Evolutionary conservation across 2,113 vertebrate species (phyloP), one percentile per base, ranked within the genome.

Genomic region (Donacobius atricapilla): DNA sequence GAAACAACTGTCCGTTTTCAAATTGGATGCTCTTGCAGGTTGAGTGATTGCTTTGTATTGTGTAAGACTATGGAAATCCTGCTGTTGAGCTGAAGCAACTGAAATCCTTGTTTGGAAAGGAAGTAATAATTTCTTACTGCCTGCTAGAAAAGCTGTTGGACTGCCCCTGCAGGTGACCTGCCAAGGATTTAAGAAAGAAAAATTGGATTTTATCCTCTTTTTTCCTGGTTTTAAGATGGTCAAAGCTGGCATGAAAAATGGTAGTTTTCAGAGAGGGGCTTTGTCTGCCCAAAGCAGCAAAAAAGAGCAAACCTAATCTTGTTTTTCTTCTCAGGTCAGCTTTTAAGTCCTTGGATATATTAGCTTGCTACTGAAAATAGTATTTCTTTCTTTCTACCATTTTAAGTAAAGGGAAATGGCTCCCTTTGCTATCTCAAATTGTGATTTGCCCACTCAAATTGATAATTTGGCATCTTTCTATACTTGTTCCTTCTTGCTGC

Each of bases 191-290:
- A 75, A 80, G 58, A 81, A 78, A 70, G 75, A 92, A 83, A 95
- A 94, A 95, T 48, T 81, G 83, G 71, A 27, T 93, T 93, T 95
- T 89, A 90, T 73, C 85, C 85, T 83, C 28, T 54, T 90, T 57
- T 83, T 48, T 31, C 15, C 54, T 71, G 71, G 65, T 82, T 91
- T 96, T 95, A 96, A 95, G 89, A 87, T 95, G 70, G 93, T 87
- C 61, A 95, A 95, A 97, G 93, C 93, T 95, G 93, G 87, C 94
- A 57, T 92, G 66, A 57, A 96, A 92, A 95, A 84, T 57, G 72
- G 83, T 66, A 24, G 27, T 66, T 92, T 92, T 92, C 83, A 89
- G 65, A 92, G 91, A 90, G 72, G 30, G 68, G 17, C 77, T 95
- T 97, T 97, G 93, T 95, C 85, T 95, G 56, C 60, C 56, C 72